These are phyloP conservation scores for Nudaria mundana DNA, from an alignment of 2,888 invertebrate species.

Conservation along the genomic window DNA sequence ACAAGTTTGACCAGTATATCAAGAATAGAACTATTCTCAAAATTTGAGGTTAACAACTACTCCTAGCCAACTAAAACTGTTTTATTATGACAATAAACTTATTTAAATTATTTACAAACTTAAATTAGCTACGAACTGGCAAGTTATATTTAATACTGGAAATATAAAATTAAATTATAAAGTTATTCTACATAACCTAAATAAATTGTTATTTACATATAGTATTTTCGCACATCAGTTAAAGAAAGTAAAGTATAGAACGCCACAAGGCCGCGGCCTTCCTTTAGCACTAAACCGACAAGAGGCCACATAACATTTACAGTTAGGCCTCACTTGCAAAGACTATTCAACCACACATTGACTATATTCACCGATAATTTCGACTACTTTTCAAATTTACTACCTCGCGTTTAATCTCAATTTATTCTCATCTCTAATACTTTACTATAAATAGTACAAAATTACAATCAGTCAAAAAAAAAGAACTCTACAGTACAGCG, in stretches of 20 bases:
- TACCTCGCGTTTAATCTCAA: conserved; percentile 39
- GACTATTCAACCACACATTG: conserved; percentile 40
- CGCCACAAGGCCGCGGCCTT: conserved; percentile 13
- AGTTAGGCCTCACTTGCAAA: conserved; percentile 33
- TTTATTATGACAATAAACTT: conserved; percentile 50
- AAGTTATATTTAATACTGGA: conserved; percentile 76
- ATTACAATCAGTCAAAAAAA: conserved; percentile 42
- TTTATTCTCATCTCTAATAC: conserved; percentile 11
- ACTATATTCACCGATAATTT: conserved; percentile 32
- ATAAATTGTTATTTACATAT: conserved; percentile 33
- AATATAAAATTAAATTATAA: conserved; percentile 62
- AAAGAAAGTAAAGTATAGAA: conserved; percentile 23
- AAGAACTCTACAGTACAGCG: too few species aligned
- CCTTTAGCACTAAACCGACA: conserved; percentile 30
- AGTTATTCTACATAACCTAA: conserved; percentile 46
- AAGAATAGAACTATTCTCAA: conserved; percentile 34
- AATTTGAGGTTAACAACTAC: too few species aligned
- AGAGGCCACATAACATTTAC: conserved; percentile 31
- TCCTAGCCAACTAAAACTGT: conserved; percentile 29
- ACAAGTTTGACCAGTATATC: conserved; percentile 30
- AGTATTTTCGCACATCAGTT: conserved; percentile 17
- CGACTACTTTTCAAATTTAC: conserved; percentile 32
- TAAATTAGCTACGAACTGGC: conserved; percentile 63
- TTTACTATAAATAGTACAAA: conserved; percentile 38
- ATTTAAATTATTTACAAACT: conserved; percentile 58